Evolutionary conservation across 2,888 invertebrate species (phyloP).

Genomic region (Koerneria pararmatus): DNA sequence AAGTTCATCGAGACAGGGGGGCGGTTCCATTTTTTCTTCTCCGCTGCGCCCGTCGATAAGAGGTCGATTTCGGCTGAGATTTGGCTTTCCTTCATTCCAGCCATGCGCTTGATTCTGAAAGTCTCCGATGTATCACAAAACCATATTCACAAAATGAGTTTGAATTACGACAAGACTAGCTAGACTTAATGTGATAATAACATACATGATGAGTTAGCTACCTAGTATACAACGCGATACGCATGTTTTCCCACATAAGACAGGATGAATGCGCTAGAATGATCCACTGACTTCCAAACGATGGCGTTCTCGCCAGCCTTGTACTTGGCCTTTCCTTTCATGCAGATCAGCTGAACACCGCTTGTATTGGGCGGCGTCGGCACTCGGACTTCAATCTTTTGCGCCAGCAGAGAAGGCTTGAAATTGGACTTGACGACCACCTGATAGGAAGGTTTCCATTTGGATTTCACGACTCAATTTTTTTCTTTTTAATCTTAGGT

Average conservation of each 20-base stretch:
- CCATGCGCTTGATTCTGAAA: constrained; percentile 67
- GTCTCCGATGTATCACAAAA: neutral
- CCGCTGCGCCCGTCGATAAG: constrained; percentile 83
- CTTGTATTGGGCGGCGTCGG: constrained; percentile 98
- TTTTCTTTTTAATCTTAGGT: too few relatives aligned
- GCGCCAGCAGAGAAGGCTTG: constrained; percentile 91
- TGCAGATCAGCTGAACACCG: constrained; percentile 94
- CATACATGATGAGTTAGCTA: neutral
- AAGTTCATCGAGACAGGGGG: constrained; percentile 99
- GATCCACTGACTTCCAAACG: constrained; percentile 77
- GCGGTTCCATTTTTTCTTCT: constrained; percentile 92
- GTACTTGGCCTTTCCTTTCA: constrained; percentile 97
- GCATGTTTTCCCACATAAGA: too few relatives aligned
- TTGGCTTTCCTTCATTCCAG: constrained; percentile 95
- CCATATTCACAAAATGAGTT: too few relatives aligned
- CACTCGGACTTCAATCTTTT: constrained; percentile 96
- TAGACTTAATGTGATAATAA: neutral
- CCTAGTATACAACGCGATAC: neutral
- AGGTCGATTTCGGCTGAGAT: constrained; percentile 97
- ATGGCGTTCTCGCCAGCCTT: constrained; percentile 99
- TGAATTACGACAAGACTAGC: neutral
- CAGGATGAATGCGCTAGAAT: too few relatives aligned
- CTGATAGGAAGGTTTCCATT: constrained; percentile 23
- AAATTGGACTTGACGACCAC: constrained; percentile 98
- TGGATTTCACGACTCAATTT: too few relatives aligned